Percentiles rank a stretch among this genome's conserved stretches.
Conservation (phyloP, 2,113 vertebrate species). For the Alethe castanea region DNA sequence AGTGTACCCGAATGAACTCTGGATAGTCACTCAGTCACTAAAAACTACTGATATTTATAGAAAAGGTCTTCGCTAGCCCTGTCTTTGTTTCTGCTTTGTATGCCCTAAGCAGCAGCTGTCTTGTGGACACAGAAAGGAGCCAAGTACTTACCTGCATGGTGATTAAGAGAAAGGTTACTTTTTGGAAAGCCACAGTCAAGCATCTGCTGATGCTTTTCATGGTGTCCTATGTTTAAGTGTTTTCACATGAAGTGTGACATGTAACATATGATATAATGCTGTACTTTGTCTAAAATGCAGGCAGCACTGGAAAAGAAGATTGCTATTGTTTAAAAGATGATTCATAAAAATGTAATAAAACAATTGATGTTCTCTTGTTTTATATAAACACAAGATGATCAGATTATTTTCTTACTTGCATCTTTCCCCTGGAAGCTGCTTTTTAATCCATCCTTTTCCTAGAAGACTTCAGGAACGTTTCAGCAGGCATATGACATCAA, state of each 20-base stretch:
- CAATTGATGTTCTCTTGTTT: background rate
- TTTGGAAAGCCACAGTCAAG: background rate
- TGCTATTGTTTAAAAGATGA: background rate
- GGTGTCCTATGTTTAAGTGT: background rate
- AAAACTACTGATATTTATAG: background rate
- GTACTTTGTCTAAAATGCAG: background rate
- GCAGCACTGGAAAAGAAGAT: background rate
- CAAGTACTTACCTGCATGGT: background rate
- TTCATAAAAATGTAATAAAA: background rate
- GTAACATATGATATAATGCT: background rate
- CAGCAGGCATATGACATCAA: background rate
- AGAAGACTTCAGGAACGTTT: background rate
- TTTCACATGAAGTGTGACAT: background rate
- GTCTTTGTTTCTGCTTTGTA: background rate
- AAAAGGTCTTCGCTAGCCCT: background rate
- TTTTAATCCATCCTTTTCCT: background rate
- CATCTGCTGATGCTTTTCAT: background rate
- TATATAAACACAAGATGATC: background rate
- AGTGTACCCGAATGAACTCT: background rate
- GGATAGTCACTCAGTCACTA: background rate
- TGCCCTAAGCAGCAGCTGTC: background rate
- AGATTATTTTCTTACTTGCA: background rate
- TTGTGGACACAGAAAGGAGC: background rate
- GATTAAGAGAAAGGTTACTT: background rate
- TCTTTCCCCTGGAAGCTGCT: background rate